These are phyloP conservation scores for Calcarius ornatus DNA, from an alignment of 2,113 vertebrate species.

Conservation along the genomic window DNA sequence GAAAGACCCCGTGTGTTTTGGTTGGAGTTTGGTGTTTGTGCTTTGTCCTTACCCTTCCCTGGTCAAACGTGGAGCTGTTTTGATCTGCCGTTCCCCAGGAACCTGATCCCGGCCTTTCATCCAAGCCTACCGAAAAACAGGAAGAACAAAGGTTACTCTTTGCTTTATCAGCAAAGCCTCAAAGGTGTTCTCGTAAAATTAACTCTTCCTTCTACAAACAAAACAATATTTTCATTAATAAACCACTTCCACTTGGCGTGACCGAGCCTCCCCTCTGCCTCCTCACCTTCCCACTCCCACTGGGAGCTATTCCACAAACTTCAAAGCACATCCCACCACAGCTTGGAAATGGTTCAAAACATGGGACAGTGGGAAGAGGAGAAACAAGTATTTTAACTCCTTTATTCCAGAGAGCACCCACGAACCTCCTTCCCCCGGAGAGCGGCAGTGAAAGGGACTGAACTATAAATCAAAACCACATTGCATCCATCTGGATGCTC, in stretches of 20 bases:
- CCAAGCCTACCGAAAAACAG: constrained; percentile 76
- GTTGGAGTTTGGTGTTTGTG: not conserved
- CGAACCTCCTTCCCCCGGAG: not conserved
- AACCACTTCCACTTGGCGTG: constrained; percentile 33
- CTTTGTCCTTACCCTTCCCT: constrained; percentile 85
- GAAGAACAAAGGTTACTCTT: constrained; percentile 59
- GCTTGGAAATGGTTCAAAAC: not conserved
- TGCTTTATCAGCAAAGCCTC: constrained; percentile 65
- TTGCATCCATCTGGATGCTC: not conserved
- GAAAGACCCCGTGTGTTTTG: not conserved
- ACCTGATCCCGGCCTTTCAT: constrained; percentile 87
- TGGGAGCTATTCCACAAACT: not conserved
- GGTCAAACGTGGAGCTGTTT: constrained; percentile 91
- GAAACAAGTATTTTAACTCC: not conserved
- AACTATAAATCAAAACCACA: not conserved
- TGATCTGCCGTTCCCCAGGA: constrained; percentile 91
- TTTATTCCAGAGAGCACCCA: not conserved
- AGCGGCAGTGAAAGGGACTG: accelerated
- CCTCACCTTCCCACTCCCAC: constrained; percentile 32
- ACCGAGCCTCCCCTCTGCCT: not conserved
- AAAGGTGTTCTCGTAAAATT: constrained; percentile 55
- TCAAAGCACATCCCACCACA: constrained; percentile 19
- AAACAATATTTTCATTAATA: constrained; percentile 58
- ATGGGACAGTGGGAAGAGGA: constrained; percentile 5
- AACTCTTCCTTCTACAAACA: constrained; percentile 71